Evolutionary conservation across 2,888 invertebrate genomes (phyloP), one percentile per base, ranked within the genome.

Genomic region (Eremobia ochroleuca): DNA sequence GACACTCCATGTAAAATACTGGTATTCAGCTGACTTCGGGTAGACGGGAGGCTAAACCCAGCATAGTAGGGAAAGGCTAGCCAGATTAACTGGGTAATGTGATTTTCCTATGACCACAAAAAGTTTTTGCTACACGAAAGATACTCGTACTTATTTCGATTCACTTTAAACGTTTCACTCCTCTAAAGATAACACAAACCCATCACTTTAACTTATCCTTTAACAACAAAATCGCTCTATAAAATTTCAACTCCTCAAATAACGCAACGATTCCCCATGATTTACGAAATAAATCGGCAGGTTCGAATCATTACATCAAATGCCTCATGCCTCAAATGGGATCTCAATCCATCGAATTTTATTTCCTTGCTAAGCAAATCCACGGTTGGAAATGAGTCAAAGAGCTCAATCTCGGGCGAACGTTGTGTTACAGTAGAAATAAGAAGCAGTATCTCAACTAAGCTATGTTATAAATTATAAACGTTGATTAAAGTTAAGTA

Each of bases 281-380:
- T 70, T 79, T 61, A 52, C 52, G 13, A 71, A 74, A 82, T 83
- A 71, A 64, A 46, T 28, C 58, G 18, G 58, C 69, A 49, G 31
- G 18, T 43, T 65, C 43, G 52, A 77, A 82, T 66, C 62, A 72
- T 77, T 82, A 73, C 62, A 61, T 61, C 68, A 58, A 75, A 72
- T 52, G 64, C 77, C 61, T 65, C 76, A 68, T n/a, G n/a, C n/a
- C n/a, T n/a, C n/a, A n/a, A n/a, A 52, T 49, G n/a, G 64, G 62
- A 71, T 83, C 58, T 71, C 72, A 76, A 77, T 61, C 68, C 40
- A 59, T 68, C 40, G 62, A n/a, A 62, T 59, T 77, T 82, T 73
- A 85, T 85, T 84, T 82, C 74, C 77, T 73, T 69, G 66, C 59
- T 75, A 85, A 85, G 77, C 76, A 82, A 73, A 75, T 82, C 59